Conservation (phyloP, 2,888 invertebrate species). For the Epistrophe grossulariae region DNA sequence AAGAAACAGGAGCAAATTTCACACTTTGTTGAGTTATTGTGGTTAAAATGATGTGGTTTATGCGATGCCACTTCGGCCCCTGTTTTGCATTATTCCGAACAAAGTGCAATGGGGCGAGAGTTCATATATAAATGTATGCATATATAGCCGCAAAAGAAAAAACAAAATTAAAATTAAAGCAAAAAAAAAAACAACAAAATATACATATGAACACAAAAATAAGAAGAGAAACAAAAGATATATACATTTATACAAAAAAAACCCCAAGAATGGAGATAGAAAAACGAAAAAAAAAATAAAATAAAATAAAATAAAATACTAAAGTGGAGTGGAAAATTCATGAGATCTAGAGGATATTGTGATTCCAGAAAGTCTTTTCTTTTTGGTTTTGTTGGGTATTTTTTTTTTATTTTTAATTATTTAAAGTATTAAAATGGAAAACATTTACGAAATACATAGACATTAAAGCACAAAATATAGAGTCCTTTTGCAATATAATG, state of each 20-base stretch:
- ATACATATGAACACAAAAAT: background rate
- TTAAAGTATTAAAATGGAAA: slow-evolving; percentile 31
- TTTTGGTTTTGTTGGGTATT: background rate
- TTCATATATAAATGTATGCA: slow-evolving; percentile 10
- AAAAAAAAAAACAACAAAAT: background rate
- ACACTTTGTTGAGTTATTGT: slow-evolving; percentile 18
- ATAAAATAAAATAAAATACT: too few relatives aligned
- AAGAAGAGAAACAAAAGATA: background rate
- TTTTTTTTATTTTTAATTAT: slow-evolving; percentile 27
- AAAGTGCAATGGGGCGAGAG: slow-evolving; percentile 69
- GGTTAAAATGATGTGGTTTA: slow-evolving; percentile 14
- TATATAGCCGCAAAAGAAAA: slow-evolving; percentile 20
- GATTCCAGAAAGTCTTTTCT: slow-evolving; percentile 6
- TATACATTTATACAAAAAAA: too few relatives aligned
- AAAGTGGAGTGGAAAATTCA: slow-evolving; percentile 29
- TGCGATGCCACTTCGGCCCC: slow-evolving; percentile 7
- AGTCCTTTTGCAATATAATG: background rate
- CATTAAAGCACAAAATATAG: slow-evolving; percentile 14
- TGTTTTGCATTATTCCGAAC: slow-evolving; percentile 22
- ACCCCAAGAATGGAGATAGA: slow-evolving; percentile 12
- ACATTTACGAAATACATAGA: slow-evolving; percentile 9
- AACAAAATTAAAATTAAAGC: background rate
- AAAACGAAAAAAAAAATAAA: background rate
- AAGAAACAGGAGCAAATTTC: slow-evolving; percentile 22
- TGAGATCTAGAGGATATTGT: background rate